Evolutionary conservation across 2,113 vertebrate species (phyloP).

Genomic region (Bos indicus): DNA sequence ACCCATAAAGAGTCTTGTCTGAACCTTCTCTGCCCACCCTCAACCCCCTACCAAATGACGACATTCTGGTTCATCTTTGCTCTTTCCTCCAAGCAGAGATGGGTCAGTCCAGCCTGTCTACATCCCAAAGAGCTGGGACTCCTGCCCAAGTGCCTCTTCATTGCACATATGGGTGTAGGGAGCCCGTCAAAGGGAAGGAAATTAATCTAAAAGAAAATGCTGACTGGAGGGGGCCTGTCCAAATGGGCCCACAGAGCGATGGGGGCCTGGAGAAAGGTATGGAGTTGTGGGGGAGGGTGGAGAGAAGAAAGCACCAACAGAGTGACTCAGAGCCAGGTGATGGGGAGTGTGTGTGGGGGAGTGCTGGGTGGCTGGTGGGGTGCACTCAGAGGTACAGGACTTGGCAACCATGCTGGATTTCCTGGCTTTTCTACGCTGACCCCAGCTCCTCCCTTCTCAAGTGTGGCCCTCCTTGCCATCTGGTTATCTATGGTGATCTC

Average conservation of each 20-base stretch:
- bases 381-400: background rate
- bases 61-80: background rate
- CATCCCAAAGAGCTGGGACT: background rate
- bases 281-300: too few species aligned
- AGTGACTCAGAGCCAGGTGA: background rate
- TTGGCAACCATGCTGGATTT: background rate
- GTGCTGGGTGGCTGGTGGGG: accelerated
- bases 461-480: background rate
- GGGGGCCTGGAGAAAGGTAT: background rate
- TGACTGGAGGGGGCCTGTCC: background rate
- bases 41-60: background rate
- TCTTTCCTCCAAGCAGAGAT: background rate
- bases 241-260: background rate
- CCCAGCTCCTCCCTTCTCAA: background rate
- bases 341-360: background rate
- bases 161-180: background rate
- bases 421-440: background rate
- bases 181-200: background rate
- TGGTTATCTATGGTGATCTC: too few species aligned
- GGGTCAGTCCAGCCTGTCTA: background rate
- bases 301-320: background rate
- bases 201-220: background rate
- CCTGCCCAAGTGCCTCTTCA: background rate
- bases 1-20: background rate
- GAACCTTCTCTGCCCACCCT: background rate